A percentile compares a stretch with the other conserved stretches of the same genome.
Evolutionary conservation across 2,113 vertebrate species (phyloP).

Genomic region (Tetrao urogallus): DNA sequence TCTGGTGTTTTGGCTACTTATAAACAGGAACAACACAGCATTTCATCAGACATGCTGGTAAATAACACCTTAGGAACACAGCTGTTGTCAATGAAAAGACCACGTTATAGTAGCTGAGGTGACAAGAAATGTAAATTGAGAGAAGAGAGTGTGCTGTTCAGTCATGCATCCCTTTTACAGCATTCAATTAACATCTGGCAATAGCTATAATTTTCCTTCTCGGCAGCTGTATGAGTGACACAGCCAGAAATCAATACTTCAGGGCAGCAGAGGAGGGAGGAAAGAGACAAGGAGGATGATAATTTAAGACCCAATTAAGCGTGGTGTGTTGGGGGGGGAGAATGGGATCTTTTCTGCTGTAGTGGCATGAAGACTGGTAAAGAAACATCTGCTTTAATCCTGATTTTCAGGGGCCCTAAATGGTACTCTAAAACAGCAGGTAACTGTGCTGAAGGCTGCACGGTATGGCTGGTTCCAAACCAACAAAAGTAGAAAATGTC

Average conservation of each 20-base stretch:
- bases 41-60: neutral
- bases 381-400: neutral
- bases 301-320: slow-evolving; percentile 52
- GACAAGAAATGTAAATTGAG: neutral
- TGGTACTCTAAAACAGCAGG: neutral
- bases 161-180: slow-evolving; percentile 22
- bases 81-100: slow-evolving; percentile 11
- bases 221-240: slow-evolving; percentile 26
- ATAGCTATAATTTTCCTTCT: slow-evolving; percentile 53
- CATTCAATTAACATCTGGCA: slow-evolving; percentile 53
- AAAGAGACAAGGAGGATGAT: neutral
- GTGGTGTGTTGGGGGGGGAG: neutral
- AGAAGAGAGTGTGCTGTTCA: neutral
- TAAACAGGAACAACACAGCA: neutral
- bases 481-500: neutral
- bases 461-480: neutral
- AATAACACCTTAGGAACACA: slow-evolving; percentile 42
- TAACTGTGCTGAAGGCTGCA: neutral
- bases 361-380: neutral
- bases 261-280: neutral
- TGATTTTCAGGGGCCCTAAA: neutral
- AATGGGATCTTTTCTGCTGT: neutral
- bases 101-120: neutral
- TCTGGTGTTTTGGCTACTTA: neutral
- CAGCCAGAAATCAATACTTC: slow-evolving; percentile 18